phyloP scores from a whole-genome alignment of 2,797 vertebrate genomes.

The Takifugu rubripes region DNA sequence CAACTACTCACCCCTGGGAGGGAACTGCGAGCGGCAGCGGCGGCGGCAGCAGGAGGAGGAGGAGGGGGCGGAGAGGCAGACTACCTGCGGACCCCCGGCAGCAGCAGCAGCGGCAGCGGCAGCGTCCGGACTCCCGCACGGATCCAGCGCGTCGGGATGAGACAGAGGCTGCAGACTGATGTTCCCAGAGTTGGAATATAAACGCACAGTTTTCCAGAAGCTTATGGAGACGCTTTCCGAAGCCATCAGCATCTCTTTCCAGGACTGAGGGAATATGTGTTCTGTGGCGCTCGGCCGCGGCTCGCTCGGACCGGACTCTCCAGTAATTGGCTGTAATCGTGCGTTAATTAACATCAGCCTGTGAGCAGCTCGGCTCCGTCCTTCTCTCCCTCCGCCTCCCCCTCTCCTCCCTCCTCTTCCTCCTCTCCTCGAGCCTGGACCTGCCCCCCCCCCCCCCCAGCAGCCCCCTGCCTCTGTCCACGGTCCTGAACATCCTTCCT shows the following conservation, averaged over 20 bases:
- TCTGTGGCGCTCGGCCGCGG: conserved; percentile 16
- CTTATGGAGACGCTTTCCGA: conserved; percentile 13
- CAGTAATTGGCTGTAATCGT: conserved; percentile 55
- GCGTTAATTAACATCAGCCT: conserved; percentile 46
- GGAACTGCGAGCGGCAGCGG: conserved; percentile 44
- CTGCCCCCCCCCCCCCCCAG: background rate
- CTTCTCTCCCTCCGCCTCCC: conserved; percentile 1
- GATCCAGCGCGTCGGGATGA: conserved; percentile 40
- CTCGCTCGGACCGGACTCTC: conserved; percentile 47
- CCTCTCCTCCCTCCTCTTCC: conserved; percentile 27
- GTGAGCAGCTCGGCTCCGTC: conserved; percentile 22
- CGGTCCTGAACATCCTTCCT: background rate
- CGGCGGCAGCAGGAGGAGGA: conserved; percentile 30
- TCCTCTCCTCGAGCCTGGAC: background rate
- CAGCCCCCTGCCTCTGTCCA: background rate
- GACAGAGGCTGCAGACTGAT: no score
- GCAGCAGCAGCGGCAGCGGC: background rate
- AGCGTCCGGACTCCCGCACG: conserved; percentile 50
- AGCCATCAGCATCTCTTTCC: conserved; percentile 23
- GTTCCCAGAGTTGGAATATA: no score
- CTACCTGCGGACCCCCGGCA: background rate
- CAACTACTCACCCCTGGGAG: conserved; percentile 74
- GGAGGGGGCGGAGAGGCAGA: conserved; percentile 43
- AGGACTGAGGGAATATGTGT: no score
- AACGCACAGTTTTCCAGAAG: no score